Evolutionary conservation across 1,140 invertebrate species (phyloP).

Genomic region (honey bee (Apis mellifera)): DNA sequence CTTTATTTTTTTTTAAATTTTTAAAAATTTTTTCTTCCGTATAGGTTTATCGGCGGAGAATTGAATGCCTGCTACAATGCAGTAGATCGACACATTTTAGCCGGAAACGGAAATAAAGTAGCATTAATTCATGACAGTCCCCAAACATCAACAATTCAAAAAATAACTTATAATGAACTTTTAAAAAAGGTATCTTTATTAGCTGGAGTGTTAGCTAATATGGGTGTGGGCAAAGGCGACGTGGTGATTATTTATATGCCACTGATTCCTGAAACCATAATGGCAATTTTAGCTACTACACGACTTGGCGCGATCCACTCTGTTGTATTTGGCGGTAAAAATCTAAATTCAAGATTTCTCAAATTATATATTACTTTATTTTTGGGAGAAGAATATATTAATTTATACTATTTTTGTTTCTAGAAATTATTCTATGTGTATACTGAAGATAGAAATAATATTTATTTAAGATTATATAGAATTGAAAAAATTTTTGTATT

Average conservation of each 20-base stretch:
- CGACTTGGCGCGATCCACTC: slow-evolving; percentile 93
- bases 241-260: slow-evolving; percentile 95
- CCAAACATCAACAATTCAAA: slow-evolving; percentile 87
- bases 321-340: slow-evolving; percentile 92
- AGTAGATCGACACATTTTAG: slow-evolving; percentile 92
- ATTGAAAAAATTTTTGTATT: too few species aligned
- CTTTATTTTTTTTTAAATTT: neutral
- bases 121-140: slow-evolving; percentile 96
- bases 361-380: neutral
- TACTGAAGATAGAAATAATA: neutral
- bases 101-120: slow-evolving; percentile 88
- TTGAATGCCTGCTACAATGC: slow-evolving; percentile 97
- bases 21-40: neutral
- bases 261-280: slow-evolving; percentile 92
- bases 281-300: slow-evolving; percentile 92
- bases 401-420: neutral
- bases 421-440: neutral
- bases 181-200: slow-evolving; percentile 89
- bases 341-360: neutral
- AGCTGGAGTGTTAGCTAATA: slow-evolving; percentile 87
- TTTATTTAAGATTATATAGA: neutral
- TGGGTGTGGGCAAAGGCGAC: slow-evolving; percentile 90
- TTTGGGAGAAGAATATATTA: too few species aligned
- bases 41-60: slow-evolving; percentile 93
- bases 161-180: slow-evolving; percentile 91